Base-by-base conservation (phyloP, 2,113 vertebrate species). In the Gobius niger region DNA sequence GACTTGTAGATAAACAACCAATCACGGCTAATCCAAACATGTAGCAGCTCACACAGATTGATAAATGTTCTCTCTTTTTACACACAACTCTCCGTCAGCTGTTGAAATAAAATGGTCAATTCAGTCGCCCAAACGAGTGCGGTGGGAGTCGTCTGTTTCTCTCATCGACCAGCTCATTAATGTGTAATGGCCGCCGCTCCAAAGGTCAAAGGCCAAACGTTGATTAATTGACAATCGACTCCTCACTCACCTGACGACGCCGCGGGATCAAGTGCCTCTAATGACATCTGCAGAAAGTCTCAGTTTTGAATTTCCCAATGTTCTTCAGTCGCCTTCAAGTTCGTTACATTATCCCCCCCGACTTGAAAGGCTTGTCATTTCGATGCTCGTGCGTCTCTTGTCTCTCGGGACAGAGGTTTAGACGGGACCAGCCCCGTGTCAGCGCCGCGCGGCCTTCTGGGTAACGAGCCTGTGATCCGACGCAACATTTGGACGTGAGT, bases 151-250 rank as follows among this genome's bases (percentile, higher is more conserved):
- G 24, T 34, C 24, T 3, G 24, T 3, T 34, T 34, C 7, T 59
- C 15, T 40, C 40, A 60, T 60, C 9, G 57, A 60, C 57, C n/a
- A 15, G 42, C 57, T 41, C 34, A n/a, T 60, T n/a, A 42, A 42
- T 44, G 57, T 42, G 34, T 60, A 60, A 60, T 60, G 34, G 14
- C 40, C 7, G 57, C 40, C 8, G 57, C 57, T 16, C 57, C 5
- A 15, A 54, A 44, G 57, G 34, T 60, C 57, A 60, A 60, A 60
- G 57, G 57, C 42, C 14, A 60, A 8, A 60, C 57, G n/a, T 40
- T 1, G 34, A 60, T 60, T 8, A 60, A 60, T 60, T 60, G 34
- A 41, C 13, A 42, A 42, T 60, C 13, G 57, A 60, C 40, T 10
- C 0, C 14, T 60, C 40, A 9, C 15, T 42, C 40, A 41, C 57